Evolutionary conservation across 2,888 invertebrate genomes (phyloP), one percentile per base, ranked within the genome.

Genomic region (Coleophora deauratella): DNA sequence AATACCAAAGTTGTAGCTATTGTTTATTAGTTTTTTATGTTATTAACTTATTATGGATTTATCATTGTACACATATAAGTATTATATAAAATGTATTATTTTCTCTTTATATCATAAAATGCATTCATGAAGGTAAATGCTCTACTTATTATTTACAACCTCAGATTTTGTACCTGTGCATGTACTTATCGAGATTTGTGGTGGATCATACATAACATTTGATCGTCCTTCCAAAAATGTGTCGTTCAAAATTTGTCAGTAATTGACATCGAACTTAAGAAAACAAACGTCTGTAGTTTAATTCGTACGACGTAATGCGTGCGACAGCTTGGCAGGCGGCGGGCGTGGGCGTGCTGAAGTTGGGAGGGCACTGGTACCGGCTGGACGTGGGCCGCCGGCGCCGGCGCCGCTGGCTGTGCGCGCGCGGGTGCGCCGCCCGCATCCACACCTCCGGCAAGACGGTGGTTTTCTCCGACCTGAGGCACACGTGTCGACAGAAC

Each of bases 341-440:
- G 39, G 62, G 55, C n/a, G 61, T 10, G 61, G 10, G 12, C 35
- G 62, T 79, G 51, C 51, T 85, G 50, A 77, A 74, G 60, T 71
- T 79, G 55, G 71, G 73, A 27, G 72, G 70, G 1, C 65, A 65
- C 53, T 80, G 78, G 82, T 84, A 84, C 62, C 64, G 59, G 38
- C 53, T 84, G 56, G 82, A 84, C 38, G 70, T 58, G 2, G 62
- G 71, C 49, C 78, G 77, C 58, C 54, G 59, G 39, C 54, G 52
- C 42, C 80, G 78, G 54, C 59, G 84, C 40, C 65, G 86, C 3
- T 86, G 86, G 86, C 50, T 63, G 11, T 86, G 86, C 58, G 82
- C 85, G 0, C 64, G 72, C 13, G 78, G 70, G 43, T 86, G 86
- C 53, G 70, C 71, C 1, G 86, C 84, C 1, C 57, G 85, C 13